These are phyloP conservation scores for Suricata suricatta DNA, from an alignment of 2,113 vertebrate species.

Conservation along the genomic window DNA sequence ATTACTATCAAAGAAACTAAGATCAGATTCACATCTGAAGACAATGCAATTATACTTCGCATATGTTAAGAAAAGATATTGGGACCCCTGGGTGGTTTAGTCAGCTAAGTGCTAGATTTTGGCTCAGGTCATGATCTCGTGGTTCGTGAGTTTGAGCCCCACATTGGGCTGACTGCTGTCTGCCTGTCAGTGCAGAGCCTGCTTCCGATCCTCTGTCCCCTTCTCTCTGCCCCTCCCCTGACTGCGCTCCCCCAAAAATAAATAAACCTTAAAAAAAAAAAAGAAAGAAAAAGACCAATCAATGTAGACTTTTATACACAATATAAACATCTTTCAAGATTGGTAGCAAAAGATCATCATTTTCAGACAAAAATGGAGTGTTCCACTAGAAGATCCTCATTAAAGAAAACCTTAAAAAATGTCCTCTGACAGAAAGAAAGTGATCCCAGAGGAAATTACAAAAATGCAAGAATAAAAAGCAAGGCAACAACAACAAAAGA, in stretches of 20 bases:
- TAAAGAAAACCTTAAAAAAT: not conserved
- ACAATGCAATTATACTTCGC: not conserved
- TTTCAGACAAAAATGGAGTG: not conserved
- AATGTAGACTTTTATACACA: not conserved
- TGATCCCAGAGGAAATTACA: not conserved
- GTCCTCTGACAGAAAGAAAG: not conserved
- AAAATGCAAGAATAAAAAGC: constrained; percentile 10
- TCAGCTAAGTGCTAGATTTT: no score
- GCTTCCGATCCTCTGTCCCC: no score
- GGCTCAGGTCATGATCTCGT: no score
- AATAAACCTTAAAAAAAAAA: not conserved
- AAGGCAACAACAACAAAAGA: not conserved
- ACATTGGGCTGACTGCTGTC: no score
- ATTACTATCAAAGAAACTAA: not conserved
- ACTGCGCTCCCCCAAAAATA: no score
- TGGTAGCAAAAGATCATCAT: not conserved
- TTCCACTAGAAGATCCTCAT: not conserved
- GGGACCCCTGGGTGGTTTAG: no score
- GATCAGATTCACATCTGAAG: not conserved
- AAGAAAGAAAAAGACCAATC: not conserved
- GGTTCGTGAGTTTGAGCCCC: no score
- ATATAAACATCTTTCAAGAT: not conserved
- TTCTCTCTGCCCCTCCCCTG: no score
- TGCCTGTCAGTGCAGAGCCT: no score
- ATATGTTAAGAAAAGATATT: not conserved